phyloP scores from a whole-genome alignment of 2,888 invertebrate species.

The Limulus polyphemus region DNA sequence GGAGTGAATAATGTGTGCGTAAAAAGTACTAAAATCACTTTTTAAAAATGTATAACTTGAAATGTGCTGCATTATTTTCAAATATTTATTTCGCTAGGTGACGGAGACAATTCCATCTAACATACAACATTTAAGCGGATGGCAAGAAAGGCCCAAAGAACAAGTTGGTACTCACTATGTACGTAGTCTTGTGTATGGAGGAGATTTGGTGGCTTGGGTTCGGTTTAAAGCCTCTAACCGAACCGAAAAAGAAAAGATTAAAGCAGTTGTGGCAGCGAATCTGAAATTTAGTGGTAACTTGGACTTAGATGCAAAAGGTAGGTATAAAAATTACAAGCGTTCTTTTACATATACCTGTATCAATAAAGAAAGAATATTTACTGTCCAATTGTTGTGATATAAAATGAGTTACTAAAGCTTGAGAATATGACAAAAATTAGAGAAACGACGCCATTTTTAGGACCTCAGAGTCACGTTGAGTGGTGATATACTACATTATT shows the following conservation, averaged over 20 bases:
- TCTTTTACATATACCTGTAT: too few species aligned
- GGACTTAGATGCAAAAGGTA: constrained; percentile 19
- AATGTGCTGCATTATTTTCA: too few species aligned
- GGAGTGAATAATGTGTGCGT: too few species aligned
- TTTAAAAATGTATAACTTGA: too few species aligned
- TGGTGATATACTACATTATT: too few species aligned
- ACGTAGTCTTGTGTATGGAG: constrained; percentile 19
- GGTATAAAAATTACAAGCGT: neutral
- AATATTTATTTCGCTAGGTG: constrained; percentile 2
- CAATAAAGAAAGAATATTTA: too few species aligned
- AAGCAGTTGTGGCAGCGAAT: constrained; percentile 18
- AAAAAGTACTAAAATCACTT: too few species aligned
- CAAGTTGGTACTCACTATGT: constrained; percentile 18
- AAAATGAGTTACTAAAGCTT: too few species aligned
- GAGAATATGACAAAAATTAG: too few species aligned
- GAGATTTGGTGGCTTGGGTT: constrained; percentile 17
- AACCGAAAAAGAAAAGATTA: constrained; percentile 18
- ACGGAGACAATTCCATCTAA: constrained; percentile 22
- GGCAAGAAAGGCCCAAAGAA: constrained; percentile 12
- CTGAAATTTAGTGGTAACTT: constrained; percentile 18
- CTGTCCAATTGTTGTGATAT: too few species aligned
- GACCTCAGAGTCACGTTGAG: too few species aligned
- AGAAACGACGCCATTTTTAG: too few species aligned
- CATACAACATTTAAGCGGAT: constrained; percentile 10
- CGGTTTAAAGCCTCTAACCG: constrained; percentile 15